Evolutionary conservation across 2,797 vertebrate species (phyloP).

Genomic region (Pitangus sulphuratus): DNA sequence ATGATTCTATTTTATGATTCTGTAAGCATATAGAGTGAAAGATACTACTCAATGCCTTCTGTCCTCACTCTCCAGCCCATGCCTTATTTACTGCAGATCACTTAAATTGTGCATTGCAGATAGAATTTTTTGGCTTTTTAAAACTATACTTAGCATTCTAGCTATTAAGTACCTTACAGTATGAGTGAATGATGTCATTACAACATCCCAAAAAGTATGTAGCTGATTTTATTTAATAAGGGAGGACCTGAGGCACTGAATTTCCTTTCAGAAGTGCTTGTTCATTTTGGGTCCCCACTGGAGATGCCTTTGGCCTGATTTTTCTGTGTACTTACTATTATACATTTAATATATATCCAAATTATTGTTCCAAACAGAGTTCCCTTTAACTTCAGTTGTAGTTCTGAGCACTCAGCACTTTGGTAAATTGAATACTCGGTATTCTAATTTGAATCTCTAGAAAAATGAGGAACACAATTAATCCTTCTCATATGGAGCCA

Average conservation of each 20-base stretch:
- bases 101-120: background rate
- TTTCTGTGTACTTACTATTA: background rate
- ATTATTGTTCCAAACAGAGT: background rate
- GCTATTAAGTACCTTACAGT: background rate
- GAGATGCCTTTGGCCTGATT: constrained; percentile 15
- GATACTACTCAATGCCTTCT: background rate
- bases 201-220: background rate
- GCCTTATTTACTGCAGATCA: background rate
- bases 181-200: background rate
- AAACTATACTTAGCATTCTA: background rate
- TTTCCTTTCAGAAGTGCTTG: background rate
- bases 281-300: background rate
- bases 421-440: background rate
- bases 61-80: background rate
- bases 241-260: background rate
- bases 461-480: constrained; percentile 11
- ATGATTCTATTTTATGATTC: too few relatives aligned
- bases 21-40: background rate
- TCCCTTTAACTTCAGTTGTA: background rate
- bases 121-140: background rate
- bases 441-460: background rate
- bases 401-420: background rate
- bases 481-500: background rate
- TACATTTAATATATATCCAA: background rate
- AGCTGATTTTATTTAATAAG: background rate